A percentile compares a stretch with the other conserved stretches of the same genome.
phyloP scores from a whole-genome alignment of 2,888 invertebrate species.

The Meiosimyza decipiens region DNA sequence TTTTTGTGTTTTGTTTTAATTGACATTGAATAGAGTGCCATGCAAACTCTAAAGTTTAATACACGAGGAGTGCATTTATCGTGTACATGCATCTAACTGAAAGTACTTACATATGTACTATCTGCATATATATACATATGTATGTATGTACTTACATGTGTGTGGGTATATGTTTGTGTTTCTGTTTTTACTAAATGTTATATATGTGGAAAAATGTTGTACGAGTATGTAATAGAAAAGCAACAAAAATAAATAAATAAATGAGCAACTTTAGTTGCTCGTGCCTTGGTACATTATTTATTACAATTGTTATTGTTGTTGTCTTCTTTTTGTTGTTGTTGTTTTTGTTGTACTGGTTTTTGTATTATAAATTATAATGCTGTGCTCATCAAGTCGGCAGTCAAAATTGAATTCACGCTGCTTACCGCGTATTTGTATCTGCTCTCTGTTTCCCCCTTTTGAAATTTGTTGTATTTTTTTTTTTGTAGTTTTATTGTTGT shows the following conservation, averaged over 20 bases:
- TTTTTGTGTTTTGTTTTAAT: constrained; percentile 4
- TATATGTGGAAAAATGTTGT: neutral
- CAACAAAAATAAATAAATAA: constrained; percentile 8
- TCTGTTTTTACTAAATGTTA: neutral
- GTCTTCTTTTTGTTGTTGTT: too few species aligned
- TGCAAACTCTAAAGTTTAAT: neutral
- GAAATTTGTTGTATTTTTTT: neutral
- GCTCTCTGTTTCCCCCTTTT: neutral
- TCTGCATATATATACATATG: neutral
- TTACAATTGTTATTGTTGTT: neutral
- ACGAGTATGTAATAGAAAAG: constrained; percentile 14
- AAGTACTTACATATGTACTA: neutral
- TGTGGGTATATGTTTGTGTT: neutral
- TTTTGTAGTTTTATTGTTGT: constrained; percentile 2
- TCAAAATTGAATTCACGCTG: constrained; percentile 19
- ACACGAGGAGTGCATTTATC: neutral
- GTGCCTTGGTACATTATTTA: constrained; percentile 23
- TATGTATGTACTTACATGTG: neutral
- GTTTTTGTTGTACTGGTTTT: too few species aligned
- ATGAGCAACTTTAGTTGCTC: constrained; percentile 12
- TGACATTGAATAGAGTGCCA: constrained; percentile 20
- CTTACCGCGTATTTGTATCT: neutral
- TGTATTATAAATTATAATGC: constrained; percentile 6
- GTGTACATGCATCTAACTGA: neutral
- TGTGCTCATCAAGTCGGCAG: constrained; percentile 20